These are phyloP conservation scores for Semotilus atromaculatus DNA, from an alignment of 2,797 vertebrate genomes.

Conservation along the genomic window DNA sequence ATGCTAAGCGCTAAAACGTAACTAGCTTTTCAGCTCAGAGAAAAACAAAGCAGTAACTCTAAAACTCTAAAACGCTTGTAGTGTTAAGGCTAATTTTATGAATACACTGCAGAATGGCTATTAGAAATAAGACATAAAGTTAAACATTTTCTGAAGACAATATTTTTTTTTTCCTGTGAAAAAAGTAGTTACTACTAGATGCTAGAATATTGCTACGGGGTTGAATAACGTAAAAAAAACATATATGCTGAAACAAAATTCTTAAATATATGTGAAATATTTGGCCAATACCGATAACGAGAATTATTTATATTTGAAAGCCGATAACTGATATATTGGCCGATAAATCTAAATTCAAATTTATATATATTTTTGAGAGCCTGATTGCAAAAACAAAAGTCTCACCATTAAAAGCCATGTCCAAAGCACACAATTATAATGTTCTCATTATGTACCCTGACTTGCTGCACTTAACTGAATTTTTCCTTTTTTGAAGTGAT, in stretches of 20 bases:
- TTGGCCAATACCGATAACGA: no score
- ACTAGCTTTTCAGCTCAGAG: not conserved
- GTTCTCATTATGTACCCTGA: no score
- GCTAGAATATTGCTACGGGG: not conserved
- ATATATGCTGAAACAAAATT: not conserved
- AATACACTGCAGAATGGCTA: not conserved
- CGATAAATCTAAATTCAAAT: no score
- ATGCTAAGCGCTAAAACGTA: not conserved
- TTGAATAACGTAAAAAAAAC: not conserved
- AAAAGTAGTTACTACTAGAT: not conserved
- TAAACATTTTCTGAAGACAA: not conserved
- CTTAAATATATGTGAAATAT: no score
- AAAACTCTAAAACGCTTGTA: not conserved
- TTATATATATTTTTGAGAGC: no score
- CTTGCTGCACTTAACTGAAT: no score
- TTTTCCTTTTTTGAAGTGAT: no score
- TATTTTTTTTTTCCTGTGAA: not conserved
- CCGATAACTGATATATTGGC: no score
- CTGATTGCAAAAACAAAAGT: no score
- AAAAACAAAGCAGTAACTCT: conserved; percentile 27
- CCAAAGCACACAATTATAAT: no score
- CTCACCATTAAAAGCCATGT: no score
- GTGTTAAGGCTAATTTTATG: not conserved
- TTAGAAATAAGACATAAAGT: not conserved
- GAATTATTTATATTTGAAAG: no score